These are phyloP conservation scores for Prionace glauca DNA, from an alignment of 2,797 vertebrate species.

Conservation along the genomic window DNA sequence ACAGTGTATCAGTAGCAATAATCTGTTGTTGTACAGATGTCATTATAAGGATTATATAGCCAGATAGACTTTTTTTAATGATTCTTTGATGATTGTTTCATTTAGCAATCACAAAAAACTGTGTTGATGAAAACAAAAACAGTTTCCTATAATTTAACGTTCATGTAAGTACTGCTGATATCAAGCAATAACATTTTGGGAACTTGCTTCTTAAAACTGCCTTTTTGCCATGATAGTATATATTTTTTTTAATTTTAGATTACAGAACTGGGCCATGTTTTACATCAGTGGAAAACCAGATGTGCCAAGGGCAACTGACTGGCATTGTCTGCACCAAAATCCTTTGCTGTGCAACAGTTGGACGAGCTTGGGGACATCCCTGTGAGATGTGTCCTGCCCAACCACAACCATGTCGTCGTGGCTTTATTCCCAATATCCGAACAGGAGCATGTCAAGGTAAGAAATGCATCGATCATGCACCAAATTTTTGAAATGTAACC, in stretches of 20 bases:
- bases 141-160: neutral
- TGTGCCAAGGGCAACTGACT: conserved; percentile 95
- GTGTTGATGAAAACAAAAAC: neutral
- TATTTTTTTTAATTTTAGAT: conserved; percentile 62
- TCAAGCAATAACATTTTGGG: neutral
- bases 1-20: neutral
- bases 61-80: neutral
- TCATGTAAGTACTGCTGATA: neutral
- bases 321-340: conserved; percentile 98
- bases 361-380: conserved; percentile 94
- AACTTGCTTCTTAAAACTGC: neutral
- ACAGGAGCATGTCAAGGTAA: conserved; percentile 97
- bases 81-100: neutral
- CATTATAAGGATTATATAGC: neutral
- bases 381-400: conserved; percentile 97
- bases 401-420: conserved; percentile 88
- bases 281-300: conserved; percentile 91
- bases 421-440: conserved; percentile 94
- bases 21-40: neutral
- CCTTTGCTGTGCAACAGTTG: conserved; percentile 91
- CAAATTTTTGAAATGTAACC: conserved; percentile 51
- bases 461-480: neutral
- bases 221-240: neutral
- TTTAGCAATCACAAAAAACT: too few species aligned
- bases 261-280: conserved; percentile 96